Percentiles rank a stretch among this genome's conserved stretches.
Conservation (phyloP, 2,888 invertebrate genomes). For the Pristionchus fissidentatus region DNA sequence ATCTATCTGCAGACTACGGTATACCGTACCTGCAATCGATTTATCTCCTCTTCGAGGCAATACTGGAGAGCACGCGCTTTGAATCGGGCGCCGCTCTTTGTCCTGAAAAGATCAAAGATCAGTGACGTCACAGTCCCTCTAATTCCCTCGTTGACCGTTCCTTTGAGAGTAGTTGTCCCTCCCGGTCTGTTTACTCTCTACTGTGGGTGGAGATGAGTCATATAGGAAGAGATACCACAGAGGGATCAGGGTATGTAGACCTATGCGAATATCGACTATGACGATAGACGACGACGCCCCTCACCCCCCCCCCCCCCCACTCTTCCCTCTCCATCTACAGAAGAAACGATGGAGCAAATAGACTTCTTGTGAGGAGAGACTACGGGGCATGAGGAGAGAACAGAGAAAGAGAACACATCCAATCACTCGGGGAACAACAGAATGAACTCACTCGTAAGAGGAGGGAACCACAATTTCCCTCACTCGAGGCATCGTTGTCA, state of each 20-base stretch:
- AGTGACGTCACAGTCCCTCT: background rate
- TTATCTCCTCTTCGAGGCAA: constrained; percentile 91
- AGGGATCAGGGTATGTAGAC: no score
- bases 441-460: constrained; percentile 63
- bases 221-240: constrained; percentile 14
- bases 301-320: background rate
- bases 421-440: background rate
- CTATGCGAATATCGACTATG: no score
- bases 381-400: constrained; percentile 8
- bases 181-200: background rate
- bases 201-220: constrained; percentile 26
- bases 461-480: constrained; percentile 87
- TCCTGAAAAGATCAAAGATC: constrained; percentile 78
- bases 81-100: constrained; percentile 91
- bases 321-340: constrained; percentile 39
- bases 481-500: constrained; percentile 83
- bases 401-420: background rate
- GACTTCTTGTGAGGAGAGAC: constrained; percentile 2
- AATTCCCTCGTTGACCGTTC: constrained; percentile 19
- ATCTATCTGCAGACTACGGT: background rate
- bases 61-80: constrained; percentile 95
- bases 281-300: background rate
- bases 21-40: constrained; percentile 77
- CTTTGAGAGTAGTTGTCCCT: background rate
- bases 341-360: constrained; percentile 37